phyloP scores from a whole-genome alignment of 2,888 invertebrate genomes.

The Mellilla xanthometata region DNA sequence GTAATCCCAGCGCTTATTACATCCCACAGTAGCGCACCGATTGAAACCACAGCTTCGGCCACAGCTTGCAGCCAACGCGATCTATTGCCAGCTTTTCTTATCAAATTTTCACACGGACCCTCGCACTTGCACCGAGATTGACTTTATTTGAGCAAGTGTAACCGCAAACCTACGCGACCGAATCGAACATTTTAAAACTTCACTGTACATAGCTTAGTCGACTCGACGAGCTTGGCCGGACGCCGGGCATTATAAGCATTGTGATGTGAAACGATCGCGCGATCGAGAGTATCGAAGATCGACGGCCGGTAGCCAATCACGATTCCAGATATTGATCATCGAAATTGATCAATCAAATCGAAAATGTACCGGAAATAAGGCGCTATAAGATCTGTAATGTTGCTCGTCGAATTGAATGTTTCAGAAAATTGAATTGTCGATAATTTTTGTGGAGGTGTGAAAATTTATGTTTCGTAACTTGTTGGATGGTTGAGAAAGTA shows the following conservation, averaged over 20 bases:
- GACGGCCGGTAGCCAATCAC: conserved; percentile 75
- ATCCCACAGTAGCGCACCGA: conserved; percentile 76
- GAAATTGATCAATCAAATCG: conserved; percentile 81
- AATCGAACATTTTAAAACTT: conserved; percentile 43
- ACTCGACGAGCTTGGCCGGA: conserved; percentile 43
- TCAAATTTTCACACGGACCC: conserved; percentile 81
- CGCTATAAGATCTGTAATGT: conserved; percentile 65
- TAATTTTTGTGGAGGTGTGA: conserved; percentile 37
- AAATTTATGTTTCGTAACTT: conserved; percentile 7
- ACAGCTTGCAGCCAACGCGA: conserved; percentile 74
- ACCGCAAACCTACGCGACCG: conserved; percentile 69
- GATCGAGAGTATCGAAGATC: conserved; percentile 56
- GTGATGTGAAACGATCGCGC: conserved; percentile 61
- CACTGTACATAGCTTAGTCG: conserved; percentile 52
- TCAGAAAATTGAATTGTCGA: conserved; percentile 52
- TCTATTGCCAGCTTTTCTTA: conserved; percentile 73
- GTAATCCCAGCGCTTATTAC: conserved; percentile 74
- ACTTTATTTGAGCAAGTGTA: conserved; percentile 80
- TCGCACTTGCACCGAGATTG: conserved; percentile 69
- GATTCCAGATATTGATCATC: conserved; percentile 76
- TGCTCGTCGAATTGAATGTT: conserved; percentile 64
- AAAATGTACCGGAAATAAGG: conserved; percentile 79
- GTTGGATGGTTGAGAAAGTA: too few relatives aligned
- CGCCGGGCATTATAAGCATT: conserved; percentile 49
- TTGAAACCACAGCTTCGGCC: conserved; percentile 75